These are phyloP conservation scores for Lasioglossum zephyrum DNA, from an alignment of 2,888 invertebrate genomes.

Conservation along the genomic window DNA sequence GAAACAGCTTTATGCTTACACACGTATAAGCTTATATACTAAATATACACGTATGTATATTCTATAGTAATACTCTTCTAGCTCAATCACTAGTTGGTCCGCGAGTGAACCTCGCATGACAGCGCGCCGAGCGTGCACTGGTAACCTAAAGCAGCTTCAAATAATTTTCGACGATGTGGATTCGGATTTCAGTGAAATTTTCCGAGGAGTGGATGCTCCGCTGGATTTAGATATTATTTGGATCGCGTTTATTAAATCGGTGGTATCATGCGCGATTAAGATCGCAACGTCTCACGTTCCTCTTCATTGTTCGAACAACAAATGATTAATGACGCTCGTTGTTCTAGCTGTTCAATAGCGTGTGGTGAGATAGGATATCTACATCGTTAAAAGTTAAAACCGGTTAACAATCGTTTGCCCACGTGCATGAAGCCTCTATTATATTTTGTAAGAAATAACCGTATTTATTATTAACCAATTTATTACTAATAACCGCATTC, in stretches of 20 bases:
- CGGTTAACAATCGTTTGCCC: background rate
- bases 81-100: background rate
- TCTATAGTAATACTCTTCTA: background rate
- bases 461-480: too few species aligned
- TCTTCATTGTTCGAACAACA: background rate
- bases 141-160: slow-evolving; percentile 7
- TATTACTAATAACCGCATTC: too few species aligned
- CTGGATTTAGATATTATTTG: background rate
- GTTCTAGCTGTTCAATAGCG: background rate
- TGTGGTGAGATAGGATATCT: background rate
- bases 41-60: background rate
- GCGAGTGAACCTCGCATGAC: background rate
- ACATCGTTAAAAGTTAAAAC: background rate
- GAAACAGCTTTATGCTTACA: slow-evolving; percentile 4
- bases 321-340: slow-evolving; percentile 1
- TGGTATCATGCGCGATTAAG: background rate
- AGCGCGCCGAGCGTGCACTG: background rate
- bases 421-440: background rate
- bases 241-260: background rate
- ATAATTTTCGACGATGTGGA: background rate
- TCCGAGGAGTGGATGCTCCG: background rate
- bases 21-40: background rate
- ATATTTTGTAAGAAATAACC: background rate
- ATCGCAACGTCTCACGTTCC: background rate
- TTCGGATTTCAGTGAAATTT: background rate